Evolutionary conservation across 2,888 invertebrate genomes (phyloP), one percentile per base, ranked within the genome.

Genomic region (Cephus pulcher): DNA sequence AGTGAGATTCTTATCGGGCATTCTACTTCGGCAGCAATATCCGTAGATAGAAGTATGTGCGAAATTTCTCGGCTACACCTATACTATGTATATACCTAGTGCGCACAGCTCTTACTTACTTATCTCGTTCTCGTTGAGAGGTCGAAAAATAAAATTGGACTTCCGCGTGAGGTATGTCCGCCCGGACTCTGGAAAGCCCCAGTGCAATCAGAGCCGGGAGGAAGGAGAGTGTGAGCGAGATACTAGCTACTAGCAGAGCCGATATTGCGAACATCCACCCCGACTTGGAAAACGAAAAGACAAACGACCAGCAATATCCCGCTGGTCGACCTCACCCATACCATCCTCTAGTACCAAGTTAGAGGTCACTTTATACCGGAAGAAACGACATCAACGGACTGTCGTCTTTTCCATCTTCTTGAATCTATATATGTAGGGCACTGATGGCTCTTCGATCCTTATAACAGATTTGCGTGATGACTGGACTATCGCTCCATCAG

Each of bases 221-320:
- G 71, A 33, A 33, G 74, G 56, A 78, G 76, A 73, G 56, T 40
- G 40, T 75, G 68, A 77, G 69, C 34, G 68, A 74, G 81, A 32
- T 40, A 74, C 74, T 71, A 32, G 33, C 73, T 78, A 81, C 74
- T 79, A 81, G 78, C 79, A 69, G 33, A 73, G 78, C 78, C 79
- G 79, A 81, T 80, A 81, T 82, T 80, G 81, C 81, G 76, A 78
- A 73, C 76, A 73, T 74, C 75, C 76, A 69, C 56, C 77, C 71
- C 77, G 75, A 78, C 76, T 69, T 70, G 70, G 71, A 71, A 77
- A 32, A 76, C 77, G 78, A 75, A 78, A 79, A 82, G 82, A 82
- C 82, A 80, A 82, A 82, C 80, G 82, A 78, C 79, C 80, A 77
- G 80, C 82, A 82, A 82, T 82, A 82, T 82, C 82, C 82, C 76